Conservation (phyloP, 2,113 vertebrate genomes). For the Lates calcarifer region DNA sequence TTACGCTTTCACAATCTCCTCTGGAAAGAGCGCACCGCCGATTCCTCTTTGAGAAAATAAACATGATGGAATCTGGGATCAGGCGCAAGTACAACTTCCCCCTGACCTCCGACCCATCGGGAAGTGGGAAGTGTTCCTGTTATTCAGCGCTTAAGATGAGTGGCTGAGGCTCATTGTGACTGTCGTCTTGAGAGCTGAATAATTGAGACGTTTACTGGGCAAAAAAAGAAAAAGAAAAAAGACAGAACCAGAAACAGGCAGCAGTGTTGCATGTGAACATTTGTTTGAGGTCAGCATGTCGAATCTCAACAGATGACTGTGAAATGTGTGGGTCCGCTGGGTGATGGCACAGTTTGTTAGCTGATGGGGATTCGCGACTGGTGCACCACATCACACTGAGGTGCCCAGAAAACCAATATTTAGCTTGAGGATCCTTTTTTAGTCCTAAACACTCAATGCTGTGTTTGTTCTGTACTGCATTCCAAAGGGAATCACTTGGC, state of each 20-base stretch:
- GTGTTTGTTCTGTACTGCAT: neutral
- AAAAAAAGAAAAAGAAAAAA: too few species aligned
- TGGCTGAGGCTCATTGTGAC: neutral
- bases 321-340: slow-evolving; percentile 14
- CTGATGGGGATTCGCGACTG: slow-evolving; percentile 1
- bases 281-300: slow-evolving; percentile 16
- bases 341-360: slow-evolving; percentile 15
- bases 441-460: neutral
- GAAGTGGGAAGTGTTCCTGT: slow-evolving; percentile 79
- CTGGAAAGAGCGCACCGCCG: slow-evolving; percentile 45
- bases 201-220: neutral
- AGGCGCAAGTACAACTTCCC: slow-evolving; percentile 75
- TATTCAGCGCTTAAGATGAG: slow-evolving; percentile 66
- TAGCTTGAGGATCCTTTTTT: slow-evolving; percentile 21
- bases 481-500: neutral
- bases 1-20: slow-evolving; percentile 72
- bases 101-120: slow-evolving; percentile 71
- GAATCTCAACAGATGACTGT: slow-evolving; percentile 18
- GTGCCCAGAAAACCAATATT: slow-evolving; percentile 52
- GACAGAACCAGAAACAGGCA: slow-evolving; percentile 6
- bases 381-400: slow-evolving; percentile 32
- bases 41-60: slow-evolving; percentile 79
- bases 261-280: neutral
- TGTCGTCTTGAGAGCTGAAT: neutral
- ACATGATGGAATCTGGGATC: slow-evolving; percentile 79